Conservation (phyloP, 2,888 invertebrate species). For the Cantharis lateralis region DNA sequence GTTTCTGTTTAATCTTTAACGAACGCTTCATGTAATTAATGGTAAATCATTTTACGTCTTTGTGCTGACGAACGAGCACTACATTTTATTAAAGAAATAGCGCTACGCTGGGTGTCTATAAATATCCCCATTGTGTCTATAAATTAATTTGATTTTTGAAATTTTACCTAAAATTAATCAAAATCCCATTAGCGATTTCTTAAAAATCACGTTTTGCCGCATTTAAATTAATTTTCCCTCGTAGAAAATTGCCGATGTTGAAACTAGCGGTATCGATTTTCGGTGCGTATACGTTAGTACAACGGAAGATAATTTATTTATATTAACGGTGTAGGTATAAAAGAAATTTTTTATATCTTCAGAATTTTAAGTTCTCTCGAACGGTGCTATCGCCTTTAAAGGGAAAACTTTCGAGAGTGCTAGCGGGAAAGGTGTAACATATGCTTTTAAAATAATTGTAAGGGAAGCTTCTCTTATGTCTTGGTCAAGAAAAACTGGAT, state of each 20-base stretch:
- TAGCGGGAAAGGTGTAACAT: background rate
- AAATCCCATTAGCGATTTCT: background rate
- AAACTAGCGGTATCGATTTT: background rate
- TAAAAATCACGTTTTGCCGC: background rate
- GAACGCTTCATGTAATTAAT: background rate
- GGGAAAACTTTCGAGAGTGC: background rate
- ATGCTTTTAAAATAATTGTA: background rate
- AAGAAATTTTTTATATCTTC: background rate
- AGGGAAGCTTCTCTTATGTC: background rate
- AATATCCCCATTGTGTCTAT: background rate
- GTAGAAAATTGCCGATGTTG: background rate
- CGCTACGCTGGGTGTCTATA: background rate
- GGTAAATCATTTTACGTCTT: background rate
- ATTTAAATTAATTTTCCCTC: background rate
- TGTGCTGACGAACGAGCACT: background rate
- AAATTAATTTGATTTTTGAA: background rate
- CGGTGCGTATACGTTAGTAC: background rate
- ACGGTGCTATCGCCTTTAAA: background rate
- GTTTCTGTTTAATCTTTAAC: background rate
- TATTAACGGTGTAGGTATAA: background rate
- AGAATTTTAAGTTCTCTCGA: background rate
- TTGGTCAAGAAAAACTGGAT: background rate
- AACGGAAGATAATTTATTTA: conserved; percentile 1
- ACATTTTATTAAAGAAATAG: background rate
- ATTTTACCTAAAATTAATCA: background rate